Evolutionary conservation across 30 jellyfish, hydroid and myxozoan genomes (phyloP).

Genomic region (Cassiopea andromeda): DNA sequence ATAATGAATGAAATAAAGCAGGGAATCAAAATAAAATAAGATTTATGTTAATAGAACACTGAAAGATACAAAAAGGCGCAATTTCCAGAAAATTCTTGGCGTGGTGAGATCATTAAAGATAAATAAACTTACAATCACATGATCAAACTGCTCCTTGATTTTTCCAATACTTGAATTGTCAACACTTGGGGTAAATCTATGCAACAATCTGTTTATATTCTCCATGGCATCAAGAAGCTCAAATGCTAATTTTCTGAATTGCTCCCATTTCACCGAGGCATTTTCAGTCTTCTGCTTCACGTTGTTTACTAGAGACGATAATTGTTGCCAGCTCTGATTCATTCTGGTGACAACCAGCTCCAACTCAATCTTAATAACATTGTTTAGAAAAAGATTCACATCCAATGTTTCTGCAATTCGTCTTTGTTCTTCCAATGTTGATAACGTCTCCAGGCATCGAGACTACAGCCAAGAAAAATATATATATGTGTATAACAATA

Average conservation of each 20-base stretch:
- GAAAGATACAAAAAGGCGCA: no score
- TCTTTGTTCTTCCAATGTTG: conserved; percentile 25
- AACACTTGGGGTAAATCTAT: conserved; percentile 13
- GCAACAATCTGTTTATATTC: conserved; percentile 31
- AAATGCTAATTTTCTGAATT: conserved; percentile 56
- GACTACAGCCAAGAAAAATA: not conserved
- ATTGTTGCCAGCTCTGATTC: conserved; percentile 68
- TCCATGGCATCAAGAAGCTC: conserved; percentile 67
- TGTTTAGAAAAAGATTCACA: conserved; percentile 40
- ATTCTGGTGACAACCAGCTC: conserved; percentile 62
- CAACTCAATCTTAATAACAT: conserved; percentile 51
- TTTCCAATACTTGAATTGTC: conserved; percentile 71
- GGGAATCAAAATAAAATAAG: no score
- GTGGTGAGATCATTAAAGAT: no score
- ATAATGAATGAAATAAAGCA: no score
- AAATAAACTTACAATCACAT: conserved; percentile 58
- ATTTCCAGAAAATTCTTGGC: no score
- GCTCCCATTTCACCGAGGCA: conserved; percentile 60
- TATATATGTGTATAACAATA: not conserved
- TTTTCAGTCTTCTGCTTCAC: conserved; percentile 41
- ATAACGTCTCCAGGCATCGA: not conserved
- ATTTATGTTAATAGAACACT: no score
- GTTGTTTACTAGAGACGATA: conserved; percentile 28
- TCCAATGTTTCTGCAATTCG: conserved; percentile 70
- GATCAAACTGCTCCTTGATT: conserved; percentile 71